Conservation (phyloP, 2,797 vertebrate species). For the Podargus strigoides region DNA sequence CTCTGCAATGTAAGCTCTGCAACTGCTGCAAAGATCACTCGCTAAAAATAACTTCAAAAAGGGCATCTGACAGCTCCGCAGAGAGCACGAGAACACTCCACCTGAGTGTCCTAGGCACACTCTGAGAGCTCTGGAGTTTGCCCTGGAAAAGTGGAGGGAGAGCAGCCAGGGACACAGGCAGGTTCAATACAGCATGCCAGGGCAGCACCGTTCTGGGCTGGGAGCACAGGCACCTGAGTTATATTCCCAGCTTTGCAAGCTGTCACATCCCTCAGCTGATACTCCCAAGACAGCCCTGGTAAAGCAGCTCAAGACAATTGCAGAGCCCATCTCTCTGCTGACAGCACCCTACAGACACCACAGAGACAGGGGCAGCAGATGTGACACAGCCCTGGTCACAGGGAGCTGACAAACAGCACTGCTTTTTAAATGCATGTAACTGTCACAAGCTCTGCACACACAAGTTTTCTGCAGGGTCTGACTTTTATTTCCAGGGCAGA, state of each 20-base stretch:
- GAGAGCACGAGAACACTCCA: constrained; percentile 25
- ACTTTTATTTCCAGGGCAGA: neutral
- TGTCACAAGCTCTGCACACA: neutral
- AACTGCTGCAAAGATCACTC: constrained; percentile 45
- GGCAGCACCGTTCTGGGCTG: neutral
- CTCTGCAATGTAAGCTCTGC: constrained; percentile 42
- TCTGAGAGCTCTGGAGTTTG: neutral
- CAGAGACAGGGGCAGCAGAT: neutral
- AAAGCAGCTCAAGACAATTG: neutral
- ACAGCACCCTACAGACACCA: neutral
- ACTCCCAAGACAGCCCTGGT: neutral
- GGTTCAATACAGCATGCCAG: neutral
- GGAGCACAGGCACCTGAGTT: rapidly evolving
- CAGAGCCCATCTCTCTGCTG: neutral
- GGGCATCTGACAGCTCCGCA: constrained; percentile 22
- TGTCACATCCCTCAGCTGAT: neutral
- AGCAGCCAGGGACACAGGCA: neutral
- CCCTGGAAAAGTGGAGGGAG: neutral
- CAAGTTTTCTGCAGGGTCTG: neutral
- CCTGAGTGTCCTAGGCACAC: constrained; percentile 2
- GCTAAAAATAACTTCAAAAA: constrained; percentile 66
- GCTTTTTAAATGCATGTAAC: neutral
- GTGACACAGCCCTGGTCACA: neutral
- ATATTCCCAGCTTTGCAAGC: neutral
- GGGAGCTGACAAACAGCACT: neutral